These are phyloP conservation scores for Aradophagus sp. DNA, from an alignment of 1,140 invertebrate species.

Conservation along the genomic window DNA sequence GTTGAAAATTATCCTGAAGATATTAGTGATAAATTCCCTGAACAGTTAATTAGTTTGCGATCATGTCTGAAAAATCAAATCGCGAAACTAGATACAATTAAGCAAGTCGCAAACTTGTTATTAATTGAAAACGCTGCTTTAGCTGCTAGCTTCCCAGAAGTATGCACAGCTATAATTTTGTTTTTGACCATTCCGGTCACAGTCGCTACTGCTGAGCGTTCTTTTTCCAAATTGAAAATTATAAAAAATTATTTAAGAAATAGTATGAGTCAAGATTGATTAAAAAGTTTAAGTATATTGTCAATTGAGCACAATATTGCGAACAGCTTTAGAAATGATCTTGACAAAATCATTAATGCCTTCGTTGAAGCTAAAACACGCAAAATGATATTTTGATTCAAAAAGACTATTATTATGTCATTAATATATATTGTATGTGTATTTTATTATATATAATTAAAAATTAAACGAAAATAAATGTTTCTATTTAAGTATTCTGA, in stretches of 20 bases:
- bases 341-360: no score
- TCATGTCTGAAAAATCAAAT: slow-evolving; percentile 22
- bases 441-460: no score
- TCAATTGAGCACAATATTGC: slow-evolving; percentile 19
- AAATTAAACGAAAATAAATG: no score
- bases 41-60: slow-evolving; percentile 26
- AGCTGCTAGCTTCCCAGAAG: slow-evolving; percentile 25
- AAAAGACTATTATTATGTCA: no score
- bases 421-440: no score
- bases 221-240: slow-evolving; percentile 33
- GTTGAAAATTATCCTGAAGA: slow-evolving; percentile 1
- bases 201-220: slow-evolving; percentile 13
- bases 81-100: slow-evolving; percentile 7
- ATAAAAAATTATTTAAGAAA: slow-evolving; percentile 53
- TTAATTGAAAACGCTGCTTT: slow-evolving; percentile 22
- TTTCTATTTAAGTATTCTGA: no score
- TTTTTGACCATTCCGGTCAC: slow-evolving; percentile 31
- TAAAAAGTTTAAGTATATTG: slow-evolving; percentile 19
- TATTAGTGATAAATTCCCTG: slow-evolving; percentile 2
- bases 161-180: slow-evolving; percentile 6
- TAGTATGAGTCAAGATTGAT: slow-evolving; percentile 40
- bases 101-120: slow-evolving; percentile 16
- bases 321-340: slow-evolving; percentile 4
- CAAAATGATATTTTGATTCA: no score
- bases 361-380: no score